Evolutionary conservation across 1,140 invertebrate genomes (phyloP).

Genomic region (Saccostrea glomerata): DNA sequence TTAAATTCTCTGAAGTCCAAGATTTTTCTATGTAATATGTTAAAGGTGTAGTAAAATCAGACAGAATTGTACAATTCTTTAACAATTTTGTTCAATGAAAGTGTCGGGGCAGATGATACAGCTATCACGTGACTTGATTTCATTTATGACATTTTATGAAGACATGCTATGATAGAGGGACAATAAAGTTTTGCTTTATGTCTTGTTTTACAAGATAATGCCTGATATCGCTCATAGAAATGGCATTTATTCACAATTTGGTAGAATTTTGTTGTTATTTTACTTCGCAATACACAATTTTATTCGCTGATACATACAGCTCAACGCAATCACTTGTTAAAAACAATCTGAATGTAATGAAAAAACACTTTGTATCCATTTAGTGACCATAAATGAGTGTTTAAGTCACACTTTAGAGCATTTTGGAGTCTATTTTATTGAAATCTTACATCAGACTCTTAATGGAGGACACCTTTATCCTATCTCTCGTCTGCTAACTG

Average conservation of each 20-base stretch:
- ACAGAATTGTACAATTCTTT: not conserved
- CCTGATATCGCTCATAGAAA: constrained; percentile 53
- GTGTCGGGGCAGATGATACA: constrained; percentile 25
- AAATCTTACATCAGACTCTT: constrained; percentile 31
- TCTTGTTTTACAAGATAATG: constrained; percentile 60
- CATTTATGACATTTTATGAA: constrained; percentile 62
- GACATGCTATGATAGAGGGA: constrained; percentile 59
- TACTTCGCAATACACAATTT: constrained; percentile 41
- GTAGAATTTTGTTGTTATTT: constrained; percentile 49
- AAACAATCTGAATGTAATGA: constrained; percentile 31
- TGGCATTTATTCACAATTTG: constrained; percentile 62
- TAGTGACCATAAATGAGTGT: constrained; percentile 31
- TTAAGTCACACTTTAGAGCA: constrained; percentile 35
- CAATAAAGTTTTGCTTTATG: constrained; percentile 58
- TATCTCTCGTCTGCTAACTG: constrained; percentile 1
- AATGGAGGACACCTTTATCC: not conserved
- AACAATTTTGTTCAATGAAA: constrained; percentile 16
- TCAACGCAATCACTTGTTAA: constrained; percentile 16
- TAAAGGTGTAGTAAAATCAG: not conserved
- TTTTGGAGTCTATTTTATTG: constrained; percentile 23
- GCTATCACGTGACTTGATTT: constrained; percentile 50
- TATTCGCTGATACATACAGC: constrained; percentile 18
- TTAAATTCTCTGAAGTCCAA: constrained; percentile 27
- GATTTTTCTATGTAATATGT: not conserved
- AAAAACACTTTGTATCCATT: constrained; percentile 44